Conservation (phyloP, 2,888 invertebrate genomes). For the Pseudococcus longispinus region DNA sequence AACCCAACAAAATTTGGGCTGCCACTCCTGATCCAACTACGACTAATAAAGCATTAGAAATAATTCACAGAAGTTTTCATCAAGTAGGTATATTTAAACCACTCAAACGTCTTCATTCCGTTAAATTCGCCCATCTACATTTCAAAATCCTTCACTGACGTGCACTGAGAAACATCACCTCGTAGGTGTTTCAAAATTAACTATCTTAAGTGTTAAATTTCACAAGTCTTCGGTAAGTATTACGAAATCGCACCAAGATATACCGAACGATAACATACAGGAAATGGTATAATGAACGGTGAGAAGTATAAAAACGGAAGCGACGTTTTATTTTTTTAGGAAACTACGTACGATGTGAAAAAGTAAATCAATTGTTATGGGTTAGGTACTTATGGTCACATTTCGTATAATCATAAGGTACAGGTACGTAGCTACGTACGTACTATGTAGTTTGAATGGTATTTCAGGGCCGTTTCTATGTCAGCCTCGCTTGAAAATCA, state of each 20-base stretch:
- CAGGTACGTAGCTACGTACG: neutral
- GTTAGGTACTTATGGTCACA: neutral
- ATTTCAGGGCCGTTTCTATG: neutral
- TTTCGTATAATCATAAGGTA: neutral
- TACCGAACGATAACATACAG: neutral
- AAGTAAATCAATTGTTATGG: conserved; percentile 4
- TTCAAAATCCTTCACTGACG: too few relatives aligned
- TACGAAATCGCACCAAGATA: neutral
- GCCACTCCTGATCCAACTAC: too few relatives aligned
- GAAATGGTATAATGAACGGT: neutral
- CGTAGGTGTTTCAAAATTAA: neutral
- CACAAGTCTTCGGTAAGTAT: neutral
- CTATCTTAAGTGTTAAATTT: neutral
- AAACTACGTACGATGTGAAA: neutral
- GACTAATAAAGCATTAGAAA: too few relatives aligned
- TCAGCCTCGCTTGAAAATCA: neutral
- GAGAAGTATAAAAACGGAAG: conserved; percentile 4
- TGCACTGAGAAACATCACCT: neutral
- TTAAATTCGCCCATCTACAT: too few relatives aligned
- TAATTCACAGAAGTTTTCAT: too few relatives aligned
- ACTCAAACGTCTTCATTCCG: too few relatives aligned
- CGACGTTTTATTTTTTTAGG: neutral
- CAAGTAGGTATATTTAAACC: too few relatives aligned
- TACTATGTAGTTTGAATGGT: neutral
- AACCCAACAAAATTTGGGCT: too few relatives aligned